These are phyloP conservation scores for Acanthoscelides obtectus DNA, from an alignment of 2,888 invertebrate genomes.

Conservation along the genomic window DNA sequence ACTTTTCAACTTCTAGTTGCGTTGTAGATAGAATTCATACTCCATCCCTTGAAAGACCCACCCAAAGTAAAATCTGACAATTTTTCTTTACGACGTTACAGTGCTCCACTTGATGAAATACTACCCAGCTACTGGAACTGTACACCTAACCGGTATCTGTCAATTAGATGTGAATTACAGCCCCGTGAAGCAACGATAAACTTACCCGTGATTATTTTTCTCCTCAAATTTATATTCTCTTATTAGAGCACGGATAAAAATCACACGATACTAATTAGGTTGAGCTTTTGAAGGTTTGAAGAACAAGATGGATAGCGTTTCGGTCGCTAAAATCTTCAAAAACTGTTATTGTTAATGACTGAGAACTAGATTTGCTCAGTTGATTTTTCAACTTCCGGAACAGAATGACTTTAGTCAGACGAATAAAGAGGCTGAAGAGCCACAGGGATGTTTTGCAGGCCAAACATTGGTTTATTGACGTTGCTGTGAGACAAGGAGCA, in stretches of 20 bases:
- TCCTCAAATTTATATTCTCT: slow-evolving; percentile 28
- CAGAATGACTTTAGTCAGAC: too few relatives aligned
- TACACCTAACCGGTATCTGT: slow-evolving; percentile 45
- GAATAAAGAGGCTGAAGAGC: too few relatives aligned
- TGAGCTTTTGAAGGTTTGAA: background rate
- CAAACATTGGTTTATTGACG: too few relatives aligned
- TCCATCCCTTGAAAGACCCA: background rate
- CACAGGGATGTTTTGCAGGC: too few relatives aligned
- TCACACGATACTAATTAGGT: background rate
- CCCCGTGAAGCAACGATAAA: slow-evolving; percentile 30
- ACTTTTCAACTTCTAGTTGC: too few relatives aligned
- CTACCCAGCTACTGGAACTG: slow-evolving; percentile 31
- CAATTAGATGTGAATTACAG: slow-evolving; percentile 48
- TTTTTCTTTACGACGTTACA: slow-evolving; percentile 4
- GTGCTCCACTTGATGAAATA: background rate
- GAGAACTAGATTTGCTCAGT: too few relatives aligned
- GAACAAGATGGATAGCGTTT: background rate
- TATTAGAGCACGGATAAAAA: slow-evolving; percentile 19
- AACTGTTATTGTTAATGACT: too few relatives aligned
- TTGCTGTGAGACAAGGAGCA: too few relatives aligned
- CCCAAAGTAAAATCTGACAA: slow-evolving; percentile 1
- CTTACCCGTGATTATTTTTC: slow-evolving; percentile 30
- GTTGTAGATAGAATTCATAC: background rate
- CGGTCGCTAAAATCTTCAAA: background rate
- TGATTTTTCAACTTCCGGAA: too few relatives aligned